Percentiles rank a stretch among this genome's conserved stretches.
Conservation (phyloP, 2,888 invertebrate genomes). For the Trissoscelio sp. region DNA sequence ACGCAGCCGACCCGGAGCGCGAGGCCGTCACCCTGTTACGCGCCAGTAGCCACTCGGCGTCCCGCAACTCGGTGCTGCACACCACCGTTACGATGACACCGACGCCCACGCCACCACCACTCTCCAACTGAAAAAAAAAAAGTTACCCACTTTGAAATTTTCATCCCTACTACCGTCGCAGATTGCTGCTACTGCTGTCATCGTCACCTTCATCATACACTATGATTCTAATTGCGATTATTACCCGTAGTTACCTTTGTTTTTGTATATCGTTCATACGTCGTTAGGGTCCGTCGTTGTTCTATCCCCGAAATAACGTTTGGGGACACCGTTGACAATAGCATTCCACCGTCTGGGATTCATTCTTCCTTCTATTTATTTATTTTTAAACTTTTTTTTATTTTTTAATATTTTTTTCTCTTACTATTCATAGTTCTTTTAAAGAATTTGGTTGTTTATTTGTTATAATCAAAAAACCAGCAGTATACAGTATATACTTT, state of each 20-base stretch:
- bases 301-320: slow-evolving; percentile 31
- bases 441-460: neutral
- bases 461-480: too few relatives aligned
- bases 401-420: neutral
- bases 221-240: slow-evolving; percentile 73
- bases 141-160: slow-evolving; percentile 1
- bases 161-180: slow-evolving; percentile 65
- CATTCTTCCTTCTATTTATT: slow-evolving; percentile 12
- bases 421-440: slow-evolving; percentile 4
- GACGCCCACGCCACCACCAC: slow-evolving; percentile 79
- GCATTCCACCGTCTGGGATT: slow-evolving; percentile 60
- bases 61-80: slow-evolving; percentile 86
- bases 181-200: slow-evolving; percentile 34
- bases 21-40: slow-evolving; percentile 87
- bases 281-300: slow-evolving; percentile 37
- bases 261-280: slow-evolving; percentile 24
- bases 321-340: slow-evolving; percentile 55
- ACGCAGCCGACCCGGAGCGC: slow-evolving; percentile 79
- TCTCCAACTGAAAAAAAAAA: slow-evolving; percentile 76
- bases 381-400: neutral
- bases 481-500: neutral
- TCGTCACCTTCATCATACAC: slow-evolving; percentile 26
- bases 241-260: slow-evolving; percentile 57
- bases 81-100: slow-evolving; percentile 80
- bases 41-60: slow-evolving; percentile 87